These are phyloP conservation scores for Drosophila leontia DNA, from an alignment of 1,140 invertebrate genomes.

Conservation along the genomic window DNA sequence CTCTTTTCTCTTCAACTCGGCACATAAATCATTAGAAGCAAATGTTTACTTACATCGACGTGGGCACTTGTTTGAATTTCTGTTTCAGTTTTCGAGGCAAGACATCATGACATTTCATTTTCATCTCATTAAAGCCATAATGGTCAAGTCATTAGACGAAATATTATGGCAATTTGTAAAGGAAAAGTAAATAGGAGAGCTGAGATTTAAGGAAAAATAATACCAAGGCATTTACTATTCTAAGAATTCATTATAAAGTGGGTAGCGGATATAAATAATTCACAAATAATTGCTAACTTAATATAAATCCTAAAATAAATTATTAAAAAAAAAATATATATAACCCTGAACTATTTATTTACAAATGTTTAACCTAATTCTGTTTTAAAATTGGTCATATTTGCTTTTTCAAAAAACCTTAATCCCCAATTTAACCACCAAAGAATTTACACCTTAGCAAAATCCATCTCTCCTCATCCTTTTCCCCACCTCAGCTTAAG, in stretches of 20 bases:
- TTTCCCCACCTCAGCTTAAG: no score
- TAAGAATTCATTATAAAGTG: background rate
- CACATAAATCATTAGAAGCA: slow-evolving; percentile 70
- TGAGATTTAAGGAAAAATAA: background rate
- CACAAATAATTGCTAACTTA: no score
- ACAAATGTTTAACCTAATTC: background rate
- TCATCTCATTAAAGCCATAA: slow-evolving; percentile 37
- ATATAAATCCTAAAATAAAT: no score
- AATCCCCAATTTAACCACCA: background rate
- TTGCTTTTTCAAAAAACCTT: background rate
- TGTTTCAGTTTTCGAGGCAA: background rate
- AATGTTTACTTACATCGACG: slow-evolving; percentile 51
- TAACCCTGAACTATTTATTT: background rate
- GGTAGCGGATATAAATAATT: no score
- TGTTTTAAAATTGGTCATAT: background rate
- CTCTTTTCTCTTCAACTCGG: slow-evolving; percentile 25
- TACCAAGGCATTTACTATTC: background rate
- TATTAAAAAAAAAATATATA: background rate
- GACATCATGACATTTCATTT: slow-evolving; percentile 27
- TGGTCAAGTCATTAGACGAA: slow-evolving; percentile 11
- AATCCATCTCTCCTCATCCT: background rate
- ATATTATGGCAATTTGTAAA: background rate
- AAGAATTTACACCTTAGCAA: background rate
- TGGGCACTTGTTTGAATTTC: slow-evolving; percentile 41
- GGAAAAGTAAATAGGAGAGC: background rate